phyloP scores from a whole-genome alignment of 1,140 invertebrate species.

The Cotesia chilonis region DNA sequence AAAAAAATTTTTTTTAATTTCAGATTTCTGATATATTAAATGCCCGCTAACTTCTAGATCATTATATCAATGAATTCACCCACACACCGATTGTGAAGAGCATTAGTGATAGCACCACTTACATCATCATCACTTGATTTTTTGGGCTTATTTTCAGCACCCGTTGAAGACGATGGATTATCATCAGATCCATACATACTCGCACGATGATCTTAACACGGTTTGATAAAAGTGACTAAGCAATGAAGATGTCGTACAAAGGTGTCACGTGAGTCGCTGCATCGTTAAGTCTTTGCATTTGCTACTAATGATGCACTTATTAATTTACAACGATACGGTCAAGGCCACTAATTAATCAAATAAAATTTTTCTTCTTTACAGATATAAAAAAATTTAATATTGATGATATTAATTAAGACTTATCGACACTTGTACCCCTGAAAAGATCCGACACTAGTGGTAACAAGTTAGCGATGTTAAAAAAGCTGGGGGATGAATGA shows the following conservation, averaged over 20 bases:
- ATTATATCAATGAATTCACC: no score
- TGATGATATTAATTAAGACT: no score
- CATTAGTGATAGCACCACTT: slow-evolving; percentile 36
- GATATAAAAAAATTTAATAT: neutral
- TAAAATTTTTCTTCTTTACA: neutral
- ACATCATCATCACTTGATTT: slow-evolving; percentile 44
- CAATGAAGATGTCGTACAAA: slow-evolving; percentile 54
- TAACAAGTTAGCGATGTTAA: neutral
- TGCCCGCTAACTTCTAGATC: no score
- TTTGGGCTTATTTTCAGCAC: slow-evolving; percentile 21
- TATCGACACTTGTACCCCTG: no score
- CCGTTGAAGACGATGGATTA: slow-evolving; percentile 41
- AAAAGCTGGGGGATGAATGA: slow-evolving; percentile 19
- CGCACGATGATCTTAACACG: slow-evolving; percentile 40
- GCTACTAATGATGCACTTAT: neutral
- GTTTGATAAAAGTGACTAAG: slow-evolving; percentile 40
- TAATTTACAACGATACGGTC: slow-evolving; percentile 13
- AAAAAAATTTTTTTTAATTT: no score
- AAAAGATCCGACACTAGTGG: no score
- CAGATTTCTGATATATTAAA: no score
- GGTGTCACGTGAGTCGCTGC: slow-evolving; percentile 48
- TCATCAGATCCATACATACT: slow-evolving; percentile 49
- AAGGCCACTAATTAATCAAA: slow-evolving; percentile 7
- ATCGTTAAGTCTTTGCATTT: slow-evolving; percentile 37
- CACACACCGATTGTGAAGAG: no score